Evolutionary conservation across 2,113 vertebrate genomes (phyloP).

Genomic region (Muscicapa adusta): DNA sequence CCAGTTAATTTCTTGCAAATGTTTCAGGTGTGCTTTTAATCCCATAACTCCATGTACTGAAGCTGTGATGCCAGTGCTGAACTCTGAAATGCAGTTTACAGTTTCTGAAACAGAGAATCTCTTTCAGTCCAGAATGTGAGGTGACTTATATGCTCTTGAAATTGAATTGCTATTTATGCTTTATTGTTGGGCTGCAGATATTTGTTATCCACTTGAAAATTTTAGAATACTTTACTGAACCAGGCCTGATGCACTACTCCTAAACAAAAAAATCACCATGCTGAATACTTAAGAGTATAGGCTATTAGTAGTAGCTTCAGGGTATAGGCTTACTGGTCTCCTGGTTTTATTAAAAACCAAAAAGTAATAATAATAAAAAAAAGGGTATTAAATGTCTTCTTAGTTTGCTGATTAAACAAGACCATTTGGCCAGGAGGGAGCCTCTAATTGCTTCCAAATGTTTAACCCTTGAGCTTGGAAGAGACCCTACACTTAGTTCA

Average conservation of each 20-base stretch:
- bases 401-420: slow-evolving; percentile 52
- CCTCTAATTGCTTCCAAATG: slow-evolving; percentile 76
- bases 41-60: rapidly evolving
- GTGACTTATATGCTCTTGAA: neutral
- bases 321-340: neutral
- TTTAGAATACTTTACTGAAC: neutral
- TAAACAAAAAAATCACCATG: neutral
- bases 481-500: slow-evolving; percentile 47
- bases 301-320: neutral
- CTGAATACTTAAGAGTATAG: neutral
- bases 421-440: slow-evolving; percentile 21
- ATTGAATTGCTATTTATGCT: neutral
- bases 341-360: neutral
- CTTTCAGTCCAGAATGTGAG: neutral
- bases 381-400: neutral
- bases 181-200: neutral
- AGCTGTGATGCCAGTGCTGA: neutral
- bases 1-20: neutral
- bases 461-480: slow-evolving; percentile 64
- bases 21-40: neutral
- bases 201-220: neutral
- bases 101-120: neutral
- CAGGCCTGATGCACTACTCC: neutral
- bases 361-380: neutral
- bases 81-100: neutral